Conservation (phyloP, 2,888 invertebrate genomes). For the Hypomecis punctinalis region DNA sequence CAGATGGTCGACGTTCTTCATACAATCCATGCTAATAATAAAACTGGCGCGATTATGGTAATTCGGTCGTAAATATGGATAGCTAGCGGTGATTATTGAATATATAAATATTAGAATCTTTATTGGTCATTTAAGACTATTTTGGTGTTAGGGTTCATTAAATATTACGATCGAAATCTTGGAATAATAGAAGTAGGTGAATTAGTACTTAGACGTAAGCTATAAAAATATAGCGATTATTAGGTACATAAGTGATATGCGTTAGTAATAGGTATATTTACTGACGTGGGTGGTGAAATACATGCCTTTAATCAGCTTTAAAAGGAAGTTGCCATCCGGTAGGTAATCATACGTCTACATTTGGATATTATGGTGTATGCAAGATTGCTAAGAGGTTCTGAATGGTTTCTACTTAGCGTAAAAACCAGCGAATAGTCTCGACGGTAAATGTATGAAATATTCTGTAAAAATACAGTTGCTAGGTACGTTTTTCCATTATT, state of each 20-base stretch:
- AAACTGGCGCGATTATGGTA: conserved; percentile 26
- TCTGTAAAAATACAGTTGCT: too few relatives aligned
- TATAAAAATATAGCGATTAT: too few relatives aligned
- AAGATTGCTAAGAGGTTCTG: too few relatives aligned
- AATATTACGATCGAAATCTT: conserved; percentile 6
- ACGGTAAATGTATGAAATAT: too few relatives aligned
- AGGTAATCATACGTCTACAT: conserved; percentile 1
- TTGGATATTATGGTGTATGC: too few relatives aligned
- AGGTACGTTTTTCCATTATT: too few relatives aligned
- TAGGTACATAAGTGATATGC: not conserved
- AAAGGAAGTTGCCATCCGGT: conserved; percentile 1
- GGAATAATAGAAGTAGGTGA: not conserved
- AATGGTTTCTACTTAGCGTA: too few relatives aligned
- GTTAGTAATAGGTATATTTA: not conserved
- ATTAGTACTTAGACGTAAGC: not conserved
- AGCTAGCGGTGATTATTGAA: conserved; percentile 20
- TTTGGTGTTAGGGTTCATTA: conserved; percentile 18
- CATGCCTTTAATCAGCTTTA: conserved; percentile 3
- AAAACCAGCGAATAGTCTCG: too few relatives aligned
- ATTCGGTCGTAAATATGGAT: conserved; percentile 25
- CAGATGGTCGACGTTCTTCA: not conserved
- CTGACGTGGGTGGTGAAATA: not conserved
- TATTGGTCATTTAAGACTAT: conserved; percentile 12
- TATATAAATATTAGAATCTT: conserved; percentile 19
- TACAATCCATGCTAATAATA: conserved; percentile 25